Percentiles rank a stretch among this genome's conserved stretches.
Conservation (phyloP, 2,797 vertebrate species). For the Melanotaenia maccullochi region DNA sequence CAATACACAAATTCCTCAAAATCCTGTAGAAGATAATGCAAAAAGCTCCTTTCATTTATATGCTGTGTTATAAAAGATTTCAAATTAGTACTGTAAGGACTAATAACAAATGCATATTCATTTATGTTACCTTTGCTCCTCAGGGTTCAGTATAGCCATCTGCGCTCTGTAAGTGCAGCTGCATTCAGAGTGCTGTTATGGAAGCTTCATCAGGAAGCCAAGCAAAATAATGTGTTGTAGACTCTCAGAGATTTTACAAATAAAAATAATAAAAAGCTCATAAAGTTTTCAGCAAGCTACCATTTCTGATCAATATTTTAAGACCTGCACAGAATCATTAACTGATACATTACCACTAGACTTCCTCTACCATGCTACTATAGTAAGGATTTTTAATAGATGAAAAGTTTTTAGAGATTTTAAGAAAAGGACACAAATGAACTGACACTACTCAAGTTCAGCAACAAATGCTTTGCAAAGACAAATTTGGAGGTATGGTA, state of each 20-base stretch:
- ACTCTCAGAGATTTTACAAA: not conserved
- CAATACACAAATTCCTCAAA: constrained; percentile 12
- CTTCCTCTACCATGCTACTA: constrained; percentile 2
- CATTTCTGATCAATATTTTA: not conserved
- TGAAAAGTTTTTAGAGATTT: not conserved
- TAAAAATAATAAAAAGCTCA: constrained; percentile 12
- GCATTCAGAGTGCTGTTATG: constrained; percentile 3
- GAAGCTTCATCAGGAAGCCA: not conserved
- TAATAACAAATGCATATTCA: constrained; percentile 15
- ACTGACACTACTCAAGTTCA: constrained; percentile 4
- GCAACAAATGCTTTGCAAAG: not conserved
- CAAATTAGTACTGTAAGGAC: not conserved
- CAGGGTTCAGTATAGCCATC: constrained; percentile 1
- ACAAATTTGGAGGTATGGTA: not conserved
- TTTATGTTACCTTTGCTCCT: not conserved
- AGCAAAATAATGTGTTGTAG: not conserved
- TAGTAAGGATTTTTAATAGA: not conserved
- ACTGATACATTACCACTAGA: not conserved
- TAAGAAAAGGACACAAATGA: not conserved
- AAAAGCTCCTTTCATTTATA: too few species aligned
- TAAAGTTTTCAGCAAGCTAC: not conserved
- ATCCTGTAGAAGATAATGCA: constrained; percentile 7
- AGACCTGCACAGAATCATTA: not conserved
- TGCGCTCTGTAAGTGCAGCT: not conserved
- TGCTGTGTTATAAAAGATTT: constrained; percentile 10